Conservation (phyloP, 2,113 vertebrate species). For the Bothrops jararaca region DNA sequence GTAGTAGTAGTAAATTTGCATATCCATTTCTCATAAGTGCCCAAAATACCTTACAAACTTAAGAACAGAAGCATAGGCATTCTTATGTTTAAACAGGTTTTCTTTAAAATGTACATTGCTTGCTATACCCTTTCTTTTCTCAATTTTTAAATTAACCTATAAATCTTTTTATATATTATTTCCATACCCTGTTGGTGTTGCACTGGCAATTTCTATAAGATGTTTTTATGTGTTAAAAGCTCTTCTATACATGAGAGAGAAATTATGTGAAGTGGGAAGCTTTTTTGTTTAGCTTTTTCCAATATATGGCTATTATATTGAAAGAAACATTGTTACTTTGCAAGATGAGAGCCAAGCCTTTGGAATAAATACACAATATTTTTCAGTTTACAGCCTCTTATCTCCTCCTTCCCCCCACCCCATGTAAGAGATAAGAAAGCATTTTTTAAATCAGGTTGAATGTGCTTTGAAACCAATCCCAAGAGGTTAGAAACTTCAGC, state of each 20-base stretch:
- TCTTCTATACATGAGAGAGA: background rate
- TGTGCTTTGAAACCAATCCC: constrained; percentile 51
- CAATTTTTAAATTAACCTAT: background rate
- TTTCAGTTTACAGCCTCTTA: background rate
- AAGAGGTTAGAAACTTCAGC: constrained; percentile 47
- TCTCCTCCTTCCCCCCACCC: no score
- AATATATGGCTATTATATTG: background rate
- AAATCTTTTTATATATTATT: background rate
- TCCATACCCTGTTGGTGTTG: background rate
- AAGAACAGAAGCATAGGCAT: background rate
- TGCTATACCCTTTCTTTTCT: background rate
- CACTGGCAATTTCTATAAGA: background rate
- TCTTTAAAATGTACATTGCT: background rate
- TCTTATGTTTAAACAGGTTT: background rate
- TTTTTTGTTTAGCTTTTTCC: background rate
- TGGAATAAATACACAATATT: background rate
- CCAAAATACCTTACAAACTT: background rate
- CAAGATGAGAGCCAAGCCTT: background rate
- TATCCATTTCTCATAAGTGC: background rate
- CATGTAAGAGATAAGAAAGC: constrained; percentile 35
- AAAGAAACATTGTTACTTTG: constrained; percentile 19
- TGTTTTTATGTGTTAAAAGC: background rate
- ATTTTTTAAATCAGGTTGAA: constrained; percentile 42
- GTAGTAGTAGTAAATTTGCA: background rate
- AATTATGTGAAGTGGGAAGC: background rate